Evolutionary conservation across 2,888 invertebrate genomes (phyloP).

Genomic region (Yponomeuta evonymella): DNA sequence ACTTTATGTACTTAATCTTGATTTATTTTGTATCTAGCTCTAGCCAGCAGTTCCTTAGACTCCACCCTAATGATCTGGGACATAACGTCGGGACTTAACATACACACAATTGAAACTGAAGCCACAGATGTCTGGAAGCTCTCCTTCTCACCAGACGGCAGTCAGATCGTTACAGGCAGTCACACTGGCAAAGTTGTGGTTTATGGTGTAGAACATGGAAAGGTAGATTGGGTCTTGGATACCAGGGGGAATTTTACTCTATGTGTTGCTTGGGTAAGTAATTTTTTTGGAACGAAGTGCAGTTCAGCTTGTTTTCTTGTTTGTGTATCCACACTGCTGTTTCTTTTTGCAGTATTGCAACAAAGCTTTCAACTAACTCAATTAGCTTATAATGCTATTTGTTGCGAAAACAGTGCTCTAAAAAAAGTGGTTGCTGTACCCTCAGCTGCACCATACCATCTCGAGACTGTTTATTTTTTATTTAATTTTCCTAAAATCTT

Average conservation of each 20-base stretch:
- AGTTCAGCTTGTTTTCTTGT: not conserved
- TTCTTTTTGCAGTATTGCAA: too few species aligned
- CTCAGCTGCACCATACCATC: too few species aligned
- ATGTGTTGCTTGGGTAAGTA: conserved; percentile 93
- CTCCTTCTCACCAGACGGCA: conserved; percentile 93
- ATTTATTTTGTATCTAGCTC: conserved; percentile 60
- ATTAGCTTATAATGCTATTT: too few species aligned
- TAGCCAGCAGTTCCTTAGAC: conserved; percentile 94
- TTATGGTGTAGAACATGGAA: conserved; percentile 89
- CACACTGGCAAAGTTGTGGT: conserved; percentile 94
- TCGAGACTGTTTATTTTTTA: too few species aligned
- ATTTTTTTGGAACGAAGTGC: not conserved
- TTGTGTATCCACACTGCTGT: too few species aligned
- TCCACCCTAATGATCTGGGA: conserved; percentile 95
- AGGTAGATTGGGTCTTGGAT: conserved; percentile 87
- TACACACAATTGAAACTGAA: conserved; percentile 88
- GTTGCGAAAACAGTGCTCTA: too few species aligned
- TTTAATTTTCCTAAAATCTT: too few species aligned
- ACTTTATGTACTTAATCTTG: not conserved
- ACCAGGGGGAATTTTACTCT: conserved; percentile 95
- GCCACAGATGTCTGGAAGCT: conserved; percentile 96
- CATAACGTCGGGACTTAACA: conserved; percentile 86
- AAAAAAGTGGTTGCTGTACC: too few species aligned
- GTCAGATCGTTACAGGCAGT: conserved; percentile 91
- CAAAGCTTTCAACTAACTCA: too few species aligned